Conservation (phyloP, 2,888 invertebrate genomes). For the Andrena chrysosceles region DNA sequence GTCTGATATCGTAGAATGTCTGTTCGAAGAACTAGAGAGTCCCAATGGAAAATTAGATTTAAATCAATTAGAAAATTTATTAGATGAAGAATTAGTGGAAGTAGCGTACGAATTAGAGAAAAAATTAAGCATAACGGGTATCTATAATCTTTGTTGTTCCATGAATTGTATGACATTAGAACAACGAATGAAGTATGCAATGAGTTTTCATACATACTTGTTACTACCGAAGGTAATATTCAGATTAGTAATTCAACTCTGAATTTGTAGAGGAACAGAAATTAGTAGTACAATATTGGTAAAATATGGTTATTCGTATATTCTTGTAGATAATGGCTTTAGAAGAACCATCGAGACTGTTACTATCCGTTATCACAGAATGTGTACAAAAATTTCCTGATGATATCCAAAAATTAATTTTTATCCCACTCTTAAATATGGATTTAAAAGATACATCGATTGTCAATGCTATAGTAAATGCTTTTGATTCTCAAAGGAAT, state of each 20-base stretch:
- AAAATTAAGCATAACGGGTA: slow-evolving; percentile 72
- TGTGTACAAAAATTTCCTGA: slow-evolving; percentile 76
- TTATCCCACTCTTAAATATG: slow-evolving; percentile 73
- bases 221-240: slow-evolving; percentile 74
- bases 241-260: slow-evolving; percentile 2
- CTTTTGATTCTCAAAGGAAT: slow-evolving; percentile 55
- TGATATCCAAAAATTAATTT: slow-evolving; percentile 75
- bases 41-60: slow-evolving; percentile 68
- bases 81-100: slow-evolving; percentile 67
- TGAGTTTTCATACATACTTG: slow-evolving; percentile 71
- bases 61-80: slow-evolving; percentile 68
- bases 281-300: not conserved
- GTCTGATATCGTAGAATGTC: slow-evolving; percentile 68
- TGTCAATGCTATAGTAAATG: slow-evolving; percentile 57
- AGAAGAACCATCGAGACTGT: slow-evolving; percentile 71
- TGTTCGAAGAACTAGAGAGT: slow-evolving; percentile 73
- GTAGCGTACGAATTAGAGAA: slow-evolving; percentile 66
- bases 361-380: slow-evolving; percentile 69
- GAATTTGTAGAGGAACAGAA: not conserved
- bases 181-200: slow-evolving; percentile 71
- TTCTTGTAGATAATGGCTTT: slow-evolving; percentile 69
- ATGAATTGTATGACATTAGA: slow-evolving; percentile 71
- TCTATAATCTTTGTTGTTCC: slow-evolving; percentile 74
- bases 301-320: slow-evolving; percentile 27
- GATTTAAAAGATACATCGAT: slow-evolving; percentile 73